Evolutionary conservation across 1,140 invertebrate genomes (phyloP).

Genomic region (Drosophila santomea): DNA sequence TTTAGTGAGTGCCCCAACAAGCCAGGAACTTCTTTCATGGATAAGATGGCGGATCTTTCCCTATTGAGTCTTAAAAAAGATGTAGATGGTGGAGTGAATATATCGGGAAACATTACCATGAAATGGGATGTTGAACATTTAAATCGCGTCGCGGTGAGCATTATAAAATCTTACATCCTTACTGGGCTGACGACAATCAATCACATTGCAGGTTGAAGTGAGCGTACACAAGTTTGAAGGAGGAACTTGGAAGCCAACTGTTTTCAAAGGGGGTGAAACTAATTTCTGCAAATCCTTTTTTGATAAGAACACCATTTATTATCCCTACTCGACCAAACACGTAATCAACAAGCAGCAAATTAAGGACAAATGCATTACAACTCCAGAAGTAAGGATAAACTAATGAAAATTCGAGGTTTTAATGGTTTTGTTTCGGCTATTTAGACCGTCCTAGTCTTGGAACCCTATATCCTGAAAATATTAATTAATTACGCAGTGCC

Average conservation of each 20-base stretch:
- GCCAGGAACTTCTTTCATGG: not conserved
- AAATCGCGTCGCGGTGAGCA: not conserved
- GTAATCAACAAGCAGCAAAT: not conserved
- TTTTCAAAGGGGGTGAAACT: not conserved
- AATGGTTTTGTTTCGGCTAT: not conserved
- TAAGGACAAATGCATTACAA: slow-evolving; percentile 3
- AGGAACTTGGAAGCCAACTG: slow-evolving; percentile 4
- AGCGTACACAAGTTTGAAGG: not conserved
- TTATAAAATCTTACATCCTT: not conserved
- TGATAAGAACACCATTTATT: slow-evolving; percentile 7
- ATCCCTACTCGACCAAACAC: slow-evolving; percentile 5
- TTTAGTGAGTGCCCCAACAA: not conserved
- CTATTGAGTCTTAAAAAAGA: not conserved
- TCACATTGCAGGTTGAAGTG: not conserved
- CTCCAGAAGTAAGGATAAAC: not conserved
- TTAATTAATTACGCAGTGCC: not conserved
- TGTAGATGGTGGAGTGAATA: not conserved
- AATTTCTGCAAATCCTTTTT: slow-evolving; percentile 6
- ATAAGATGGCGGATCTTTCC: not conserved
- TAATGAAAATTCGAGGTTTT: too few relatives aligned
- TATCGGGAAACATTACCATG: slow-evolving; percentile 5
- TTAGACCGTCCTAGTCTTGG: not conserved
- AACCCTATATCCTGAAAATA: not conserved
- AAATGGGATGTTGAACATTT: not conserved
- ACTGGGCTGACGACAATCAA: not conserved